These are phyloP conservation scores for Torymus auratus DNA, from an alignment of 2,888 invertebrate genomes.

Conservation along the genomic window DNA sequence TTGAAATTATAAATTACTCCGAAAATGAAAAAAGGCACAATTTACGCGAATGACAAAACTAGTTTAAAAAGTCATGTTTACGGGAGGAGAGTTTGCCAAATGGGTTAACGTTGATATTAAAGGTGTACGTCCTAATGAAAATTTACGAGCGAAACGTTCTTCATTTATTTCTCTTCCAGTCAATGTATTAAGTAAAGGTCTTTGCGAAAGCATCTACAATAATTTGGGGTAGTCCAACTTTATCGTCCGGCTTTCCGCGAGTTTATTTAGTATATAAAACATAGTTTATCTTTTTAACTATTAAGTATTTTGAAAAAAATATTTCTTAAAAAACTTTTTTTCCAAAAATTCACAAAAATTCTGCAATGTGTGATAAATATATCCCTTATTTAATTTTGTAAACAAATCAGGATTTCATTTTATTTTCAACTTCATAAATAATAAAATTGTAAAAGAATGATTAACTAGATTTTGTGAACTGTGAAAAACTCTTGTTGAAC, in stretches of 20 bases:
- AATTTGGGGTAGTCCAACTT: constrained; percentile 20
- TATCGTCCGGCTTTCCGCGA: background rate
- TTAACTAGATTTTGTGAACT: too few species aligned
- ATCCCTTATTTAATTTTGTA: too few species aligned
- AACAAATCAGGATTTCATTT: too few species aligned
- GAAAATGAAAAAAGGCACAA: too few species aligned
- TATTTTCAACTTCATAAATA: too few species aligned
- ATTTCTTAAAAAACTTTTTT: too few species aligned
- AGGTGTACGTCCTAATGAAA: constrained; percentile 39
- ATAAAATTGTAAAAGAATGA: too few species aligned
- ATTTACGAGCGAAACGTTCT: constrained; percentile 29
- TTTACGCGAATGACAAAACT: background rate
- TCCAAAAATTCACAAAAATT: too few species aligned
- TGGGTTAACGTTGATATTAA: constrained; percentile 32
- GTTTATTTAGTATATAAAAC: background rate
- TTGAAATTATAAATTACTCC: too few species aligned
- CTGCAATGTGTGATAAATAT: too few species aligned
- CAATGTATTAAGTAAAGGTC: constrained; percentile 22
- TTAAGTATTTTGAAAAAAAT: too few species aligned
- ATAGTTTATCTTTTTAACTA: background rate
- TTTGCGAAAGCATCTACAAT: constrained; percentile 17
- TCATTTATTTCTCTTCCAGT: constrained; percentile 24
- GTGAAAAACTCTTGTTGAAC: too few species aligned
- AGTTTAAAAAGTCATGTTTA: constrained; percentile 17
- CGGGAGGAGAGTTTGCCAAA: constrained; percentile 13